Percentiles rank a stretch among this genome's conserved stretches.
Evolutionary conservation across 2,888 invertebrate species (phyloP).

Genomic region (Globia sparganii): DNA sequence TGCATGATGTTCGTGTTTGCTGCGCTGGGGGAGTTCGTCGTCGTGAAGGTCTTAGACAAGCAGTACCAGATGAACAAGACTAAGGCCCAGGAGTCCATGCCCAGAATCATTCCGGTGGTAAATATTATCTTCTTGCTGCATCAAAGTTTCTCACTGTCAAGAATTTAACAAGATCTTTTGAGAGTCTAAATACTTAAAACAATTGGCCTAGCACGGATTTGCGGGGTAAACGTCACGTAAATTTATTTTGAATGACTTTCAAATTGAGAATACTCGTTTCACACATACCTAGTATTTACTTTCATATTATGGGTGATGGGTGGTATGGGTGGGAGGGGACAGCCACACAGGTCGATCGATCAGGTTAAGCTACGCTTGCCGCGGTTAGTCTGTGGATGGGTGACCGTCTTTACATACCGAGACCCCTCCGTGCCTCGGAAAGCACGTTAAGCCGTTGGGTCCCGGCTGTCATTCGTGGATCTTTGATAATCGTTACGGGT

Average conservation of each 20-base stretch:
- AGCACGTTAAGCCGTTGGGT: no score
- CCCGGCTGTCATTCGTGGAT: no score
- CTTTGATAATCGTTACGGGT: no score
- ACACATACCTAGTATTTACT: not conserved
- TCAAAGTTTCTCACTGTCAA: not conserved
- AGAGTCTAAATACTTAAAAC: not conserved
- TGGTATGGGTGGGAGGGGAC: no score
- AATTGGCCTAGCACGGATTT: not conserved
- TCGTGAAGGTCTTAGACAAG: conserved; percentile 95
- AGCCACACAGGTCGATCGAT: no score
- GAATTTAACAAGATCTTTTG: not conserved
- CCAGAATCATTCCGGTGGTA: conserved; percentile 89
- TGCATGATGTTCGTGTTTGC: conserved; percentile 97
- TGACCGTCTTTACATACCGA: no score
- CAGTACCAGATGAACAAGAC: conserved; percentile 92
- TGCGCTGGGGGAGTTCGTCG: conserved; percentile 95
- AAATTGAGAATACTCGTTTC: not conserved
- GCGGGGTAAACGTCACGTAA: not conserved
- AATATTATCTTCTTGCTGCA: conserved; percentile 67
- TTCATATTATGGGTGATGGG: not conserved
- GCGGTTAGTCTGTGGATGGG: no score
- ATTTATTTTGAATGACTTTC: not conserved
- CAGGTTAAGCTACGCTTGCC: no score
- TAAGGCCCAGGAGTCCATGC: conserved; percentile 90
- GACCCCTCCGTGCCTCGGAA: no score